phyloP scores from a whole-genome alignment of 1,140 invertebrate genomes.

The Bombyx mandarina region DNA sequence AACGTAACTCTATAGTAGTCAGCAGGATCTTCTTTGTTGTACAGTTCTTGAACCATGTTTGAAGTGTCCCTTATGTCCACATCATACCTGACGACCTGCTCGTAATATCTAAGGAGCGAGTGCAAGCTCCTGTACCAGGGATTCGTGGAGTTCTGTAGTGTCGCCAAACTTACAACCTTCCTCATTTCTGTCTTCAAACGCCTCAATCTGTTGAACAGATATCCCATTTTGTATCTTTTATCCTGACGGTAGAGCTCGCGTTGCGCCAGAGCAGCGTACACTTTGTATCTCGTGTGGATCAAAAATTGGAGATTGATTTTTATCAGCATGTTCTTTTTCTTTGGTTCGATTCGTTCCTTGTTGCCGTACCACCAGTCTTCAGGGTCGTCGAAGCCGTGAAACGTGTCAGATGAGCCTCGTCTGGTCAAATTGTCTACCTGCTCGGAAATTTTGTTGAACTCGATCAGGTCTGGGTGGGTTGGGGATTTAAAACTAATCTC shows the following conservation, averaged over 20 bases:
- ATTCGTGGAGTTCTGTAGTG: neutral
- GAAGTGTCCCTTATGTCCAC: conserved; percentile 27
- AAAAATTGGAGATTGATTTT: conserved; percentile 16
- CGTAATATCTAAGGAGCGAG: conserved; percentile 18
- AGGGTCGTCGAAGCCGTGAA: conserved; percentile 13
- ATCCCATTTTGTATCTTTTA: conserved; percentile 31
- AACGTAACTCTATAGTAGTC: too few species aligned
- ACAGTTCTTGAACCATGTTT: conserved; percentile 15
- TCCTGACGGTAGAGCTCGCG: conserved; percentile 12
- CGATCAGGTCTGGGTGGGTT: conserved; percentile 14
- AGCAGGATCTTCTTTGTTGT: neutral
- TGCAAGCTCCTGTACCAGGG: neutral
- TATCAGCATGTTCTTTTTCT: conserved; percentile 6
- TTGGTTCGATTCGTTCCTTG: neutral
- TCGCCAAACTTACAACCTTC: conserved; percentile 15
- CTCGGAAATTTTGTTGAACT: conserved; percentile 23
- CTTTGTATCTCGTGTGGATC: conserved; percentile 25
- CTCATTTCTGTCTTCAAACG: conserved; percentile 24
- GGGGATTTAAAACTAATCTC: neutral
- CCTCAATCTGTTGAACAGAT: conserved; percentile 30
- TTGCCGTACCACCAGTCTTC: conserved; percentile 7
- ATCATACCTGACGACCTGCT: conserved; percentile 26
- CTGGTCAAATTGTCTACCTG: conserved; percentile 18
- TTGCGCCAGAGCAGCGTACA: conserved; percentile 18
- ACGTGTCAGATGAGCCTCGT: neutral